phyloP scores from a whole-genome alignment of 2,113 vertebrate species.

The Clarias magur region DNA sequence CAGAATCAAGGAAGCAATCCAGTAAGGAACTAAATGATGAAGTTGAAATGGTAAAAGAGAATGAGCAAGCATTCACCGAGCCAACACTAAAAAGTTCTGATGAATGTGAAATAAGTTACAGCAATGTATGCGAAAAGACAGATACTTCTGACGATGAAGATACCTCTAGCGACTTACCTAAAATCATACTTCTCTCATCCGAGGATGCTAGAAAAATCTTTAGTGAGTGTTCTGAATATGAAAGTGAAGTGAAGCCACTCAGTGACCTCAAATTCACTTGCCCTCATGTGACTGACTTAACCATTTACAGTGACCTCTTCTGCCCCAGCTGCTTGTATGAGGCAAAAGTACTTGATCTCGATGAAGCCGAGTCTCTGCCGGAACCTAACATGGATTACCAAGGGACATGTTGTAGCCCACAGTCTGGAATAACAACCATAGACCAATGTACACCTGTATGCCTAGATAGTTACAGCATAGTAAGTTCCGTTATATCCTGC shows the following conservation, averaged over 20 bases:
- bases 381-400: background rate
- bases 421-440: background rate
- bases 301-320: background rate
- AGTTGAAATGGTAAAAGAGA: background rate
- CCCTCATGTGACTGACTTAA: background rate
- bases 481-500: background rate
- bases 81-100: background rate
- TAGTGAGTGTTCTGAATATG: background rate
- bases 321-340: conserved; percentile 30
- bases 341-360: conserved; percentile 34
- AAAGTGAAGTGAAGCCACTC: background rate
- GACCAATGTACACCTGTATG: background rate
- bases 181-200: conserved; percentile 26
- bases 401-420: background rate
- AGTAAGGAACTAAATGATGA: background rate
- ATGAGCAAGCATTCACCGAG: background rate
- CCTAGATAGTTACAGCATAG: background rate
- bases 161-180: conserved; percentile 6
- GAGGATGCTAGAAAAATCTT: conserved; percentile 36
- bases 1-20: background rate
- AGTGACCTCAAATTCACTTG: conserved; percentile 23
- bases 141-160: background rate
- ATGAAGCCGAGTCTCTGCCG: background rate
- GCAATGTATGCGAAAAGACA: background rate
- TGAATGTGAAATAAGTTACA: background rate